Base-by-base conservation (phyloP, 2,888 invertebrate species). In the Gortyna flavago region DNA sequence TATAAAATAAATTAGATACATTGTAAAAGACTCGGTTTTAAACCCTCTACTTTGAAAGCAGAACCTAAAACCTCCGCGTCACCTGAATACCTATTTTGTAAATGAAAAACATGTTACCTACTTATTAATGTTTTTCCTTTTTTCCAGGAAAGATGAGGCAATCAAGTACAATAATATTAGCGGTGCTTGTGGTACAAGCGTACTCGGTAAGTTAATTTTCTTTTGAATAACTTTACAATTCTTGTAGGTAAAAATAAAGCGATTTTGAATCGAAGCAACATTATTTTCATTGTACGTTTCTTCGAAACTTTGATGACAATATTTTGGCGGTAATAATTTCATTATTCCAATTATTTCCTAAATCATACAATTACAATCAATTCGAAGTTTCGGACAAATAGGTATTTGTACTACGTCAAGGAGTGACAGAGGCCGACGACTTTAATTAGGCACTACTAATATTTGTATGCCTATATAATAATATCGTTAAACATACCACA, bases 61-160 rank as follows among this genome's bases (percentile, higher is more conserved):
- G 59, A 0, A 35, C 0, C 8, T 8, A 62, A 61, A n/a, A 79
- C 21, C 0, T 70, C 9, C 7, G 13, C 5, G 16, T 21, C 16
- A 29, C 11, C 6, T n/a, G 16, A 2, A 51, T 41, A n/a, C n/a
- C n/a, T n/a, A 80, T 44, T 77, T 62, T 41, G 9, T 25, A 48
- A 54, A 51, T n/a, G 0, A n/a, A 62, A 82, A 61, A 57, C 16
- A 21, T n/a, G 16, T 67, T 29, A 25, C n/a, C n/a, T n/a, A 35
- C 21, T 69, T 38, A 70, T 71, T 41, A n/a, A n/a, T n/a, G n/a
- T 65, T 59, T 75, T 85, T 85, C 88, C 85, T 32, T 67, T 9
- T 85, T 92, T 90, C n/a, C 92, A 93, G 93, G 84, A 76, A 93
- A 89, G 83, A 94, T 93, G 94, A 86, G 84, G 89, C 89, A 87